Percentiles rank a stretch among this genome's conserved stretches.
Evolutionary conservation across 1,140 invertebrate genomes (phyloP).

Genomic region (Drosophila truncata): DNA sequence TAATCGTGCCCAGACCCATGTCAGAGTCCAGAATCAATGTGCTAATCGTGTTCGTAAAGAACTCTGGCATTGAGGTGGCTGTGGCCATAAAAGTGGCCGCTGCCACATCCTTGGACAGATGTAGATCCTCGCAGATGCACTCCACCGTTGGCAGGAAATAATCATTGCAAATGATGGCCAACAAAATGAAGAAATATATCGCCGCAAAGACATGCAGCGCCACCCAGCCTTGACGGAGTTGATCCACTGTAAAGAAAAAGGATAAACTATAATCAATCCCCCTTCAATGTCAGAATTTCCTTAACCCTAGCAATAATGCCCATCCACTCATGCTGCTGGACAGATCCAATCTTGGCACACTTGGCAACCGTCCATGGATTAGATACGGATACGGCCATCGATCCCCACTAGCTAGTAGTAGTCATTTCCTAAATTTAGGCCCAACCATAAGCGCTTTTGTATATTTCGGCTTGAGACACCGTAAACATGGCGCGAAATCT

Average conservation of each 20-base stretch:
- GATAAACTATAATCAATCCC: background rate
- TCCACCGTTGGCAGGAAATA: conserved; percentile 94
- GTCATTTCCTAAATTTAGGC: conserved; percentile 17
- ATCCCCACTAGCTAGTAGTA: background rate
- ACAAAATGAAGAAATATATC: conserved; percentile 91
- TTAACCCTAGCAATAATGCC: too few species aligned
- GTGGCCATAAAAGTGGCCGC: conserved; percentile 97
- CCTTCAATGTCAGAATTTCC: conserved; percentile 4
- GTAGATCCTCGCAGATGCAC: conserved; percentile 90
- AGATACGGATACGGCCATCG: conserved; percentile 22
- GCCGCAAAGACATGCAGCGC: conserved; percentile 91
- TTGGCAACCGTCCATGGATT: conserved; percentile 33
- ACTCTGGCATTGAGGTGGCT: conserved; percentile 95
- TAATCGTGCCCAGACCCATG: conserved; percentile 92
- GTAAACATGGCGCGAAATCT: conserved; percentile 19
- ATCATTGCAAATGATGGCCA: conserved; percentile 94
- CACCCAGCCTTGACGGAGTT: conserved; percentile 89
- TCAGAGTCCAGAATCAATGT: conserved; percentile 92
- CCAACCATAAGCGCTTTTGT: conserved; percentile 9
- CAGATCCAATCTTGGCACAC: conserved; percentile 21
- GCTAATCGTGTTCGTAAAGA: conserved; percentile 95
- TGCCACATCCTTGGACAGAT: conserved; percentile 92
- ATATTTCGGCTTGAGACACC: conserved; percentile 7
- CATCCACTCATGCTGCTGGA: background rate
- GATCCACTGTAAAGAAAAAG: conserved; percentile 84